Evolutionary conservation across 2,888 invertebrate genomes (phyloP).

Genomic region (Megastigmus dorsalis): DNA sequence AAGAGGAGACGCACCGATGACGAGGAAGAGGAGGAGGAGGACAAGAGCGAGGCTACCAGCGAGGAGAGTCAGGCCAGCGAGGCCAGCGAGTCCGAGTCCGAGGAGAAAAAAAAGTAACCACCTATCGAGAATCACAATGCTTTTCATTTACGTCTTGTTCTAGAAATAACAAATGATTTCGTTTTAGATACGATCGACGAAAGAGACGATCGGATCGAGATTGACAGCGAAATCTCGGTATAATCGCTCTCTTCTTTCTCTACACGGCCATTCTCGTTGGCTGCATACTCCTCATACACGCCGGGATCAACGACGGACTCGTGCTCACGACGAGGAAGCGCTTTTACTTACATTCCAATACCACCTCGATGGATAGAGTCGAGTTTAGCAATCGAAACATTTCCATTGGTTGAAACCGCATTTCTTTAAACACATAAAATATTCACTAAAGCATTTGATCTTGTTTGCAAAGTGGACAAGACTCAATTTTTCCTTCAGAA

Average conservation of each 20-base stretch:
- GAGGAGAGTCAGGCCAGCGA: slow-evolving; percentile 61
- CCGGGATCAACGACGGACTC: slow-evolving; percentile 77
- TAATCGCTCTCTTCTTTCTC: slow-evolving; percentile 77
- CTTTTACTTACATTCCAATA: neutral
- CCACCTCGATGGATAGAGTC: too few species aligned
- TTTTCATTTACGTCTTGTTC: too few species aligned
- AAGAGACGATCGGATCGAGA: slow-evolving; percentile 69
- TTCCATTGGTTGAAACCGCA: too few species aligned
- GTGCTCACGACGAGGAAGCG: slow-evolving; percentile 68
- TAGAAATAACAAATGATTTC: too few species aligned
- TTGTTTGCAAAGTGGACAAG: too few species aligned
- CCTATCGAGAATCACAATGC: neutral
- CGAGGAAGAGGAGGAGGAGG: slow-evolving; percentile 55
- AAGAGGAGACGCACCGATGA: slow-evolving; percentile 27
- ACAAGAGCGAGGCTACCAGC: slow-evolving; percentile 59
- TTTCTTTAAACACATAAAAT: too few species aligned
- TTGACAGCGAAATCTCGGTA: slow-evolving; percentile 79
- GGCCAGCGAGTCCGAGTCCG: slow-evolving; percentile 62
- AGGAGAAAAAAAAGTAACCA: slow-evolving; percentile 60
- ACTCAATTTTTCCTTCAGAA: too few species aligned
- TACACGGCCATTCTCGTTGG: slow-evolving; percentile 77
- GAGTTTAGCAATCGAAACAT: too few species aligned
- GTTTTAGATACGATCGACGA: slow-evolving; percentile 65
- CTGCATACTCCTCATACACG: slow-evolving; percentile 77
- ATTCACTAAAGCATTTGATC: too few species aligned